Evolutionary conservation across 2,888 invertebrate genomes (phyloP), one percentile per base, ranked within the genome.

Genomic region (Caenorhabditis drosophilae): DNA sequence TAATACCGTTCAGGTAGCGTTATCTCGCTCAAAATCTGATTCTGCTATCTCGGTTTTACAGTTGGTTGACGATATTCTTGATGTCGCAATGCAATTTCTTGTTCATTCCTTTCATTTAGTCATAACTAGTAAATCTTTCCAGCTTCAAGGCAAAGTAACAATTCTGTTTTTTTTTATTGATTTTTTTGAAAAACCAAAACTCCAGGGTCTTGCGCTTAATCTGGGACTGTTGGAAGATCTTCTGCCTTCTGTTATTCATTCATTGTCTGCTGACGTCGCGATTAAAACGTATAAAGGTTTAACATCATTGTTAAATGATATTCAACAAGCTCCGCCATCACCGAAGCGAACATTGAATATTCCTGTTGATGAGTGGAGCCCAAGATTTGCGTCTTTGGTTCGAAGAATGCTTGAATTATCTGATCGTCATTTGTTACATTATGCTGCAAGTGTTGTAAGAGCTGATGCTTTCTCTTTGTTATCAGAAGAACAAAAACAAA

Each of bases 41-140:
- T 91, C 67, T 88, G 90, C 84, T 90, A 91, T 92, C 84, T 91
- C 92, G 2, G 89, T 92, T 15, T 89, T 90, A 70, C 88, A 89
- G 63, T 86, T 92, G 83, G 90, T 91, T 25, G 89, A 90, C 3
- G 90, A 90, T 78, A 87, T 95, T 15, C 86, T 92, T 47, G 92
- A 91, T 77, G 89, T 90, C 1, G 90, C 91, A 31, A 90, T 92
- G 64, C 89, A 89, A 79, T 93, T 89, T 84, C 88, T 92, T 38
- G 89, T 91, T 2, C 89, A 90, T 66, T 89, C 91, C 83, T 90
- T 93, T 70, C 87, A 89, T 26, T 88, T 88, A n/a, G 89, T 93
- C 4, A 86, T 94, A 35, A 87, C 88, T 46, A 89, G 89, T 70
- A 88, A 89, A 56, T 86, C 88, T 31, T 90, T 91, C 78, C 85